Percentiles rank a stretch among this genome's conserved stretches.
Conservation (phyloP, 2,113 vertebrate genomes). For the Cervus canadensis region DNA sequence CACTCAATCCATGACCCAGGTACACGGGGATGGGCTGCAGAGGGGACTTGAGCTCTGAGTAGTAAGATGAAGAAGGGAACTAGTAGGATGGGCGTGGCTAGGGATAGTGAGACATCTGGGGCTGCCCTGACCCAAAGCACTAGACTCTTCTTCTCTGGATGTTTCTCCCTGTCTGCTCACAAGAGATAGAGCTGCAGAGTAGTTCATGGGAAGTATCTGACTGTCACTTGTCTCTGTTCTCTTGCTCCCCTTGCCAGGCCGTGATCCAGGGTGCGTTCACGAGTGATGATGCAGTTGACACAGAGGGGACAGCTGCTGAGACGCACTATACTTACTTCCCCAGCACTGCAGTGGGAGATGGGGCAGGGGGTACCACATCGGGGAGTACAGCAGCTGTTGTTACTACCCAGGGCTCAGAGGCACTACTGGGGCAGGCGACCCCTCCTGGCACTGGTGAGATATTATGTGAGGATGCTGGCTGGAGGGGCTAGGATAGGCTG, state of each 20-base stretch:
- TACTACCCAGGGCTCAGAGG: slow-evolving; percentile 81
- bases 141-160: neutral
- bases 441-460: slow-evolving; percentile 75
- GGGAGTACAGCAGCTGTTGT: slow-evolving; percentile 80
- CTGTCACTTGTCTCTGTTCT: neutral
- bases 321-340: slow-evolving; percentile 84
- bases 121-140: neutral
- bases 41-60: neutral
- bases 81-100: neutral
- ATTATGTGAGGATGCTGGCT: neutral
- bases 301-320: slow-evolving; percentile 76
- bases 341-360: slow-evolving; percentile 78
- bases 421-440: slow-evolving; percentile 79
- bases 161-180: neutral
- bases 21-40: slow-evolving; percentile 41
- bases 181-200: neutral
- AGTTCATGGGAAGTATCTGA: neutral
- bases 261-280: slow-evolving; percentile 85
- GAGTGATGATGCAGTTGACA: slow-evolving; percentile 81
- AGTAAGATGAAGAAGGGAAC: neutral
- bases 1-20: slow-evolving; percentile 91
- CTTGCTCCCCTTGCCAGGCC: slow-evolving; percentile 55
- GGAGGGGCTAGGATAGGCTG: neutral
- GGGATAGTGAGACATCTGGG: neutral
- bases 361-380: slow-evolving; percentile 61